Percentiles rank a stretch among this genome's conserved stretches.
phyloP scores from a whole-genome alignment of 2,113 vertebrate species.

The Corythornis vintsioides region DNA sequence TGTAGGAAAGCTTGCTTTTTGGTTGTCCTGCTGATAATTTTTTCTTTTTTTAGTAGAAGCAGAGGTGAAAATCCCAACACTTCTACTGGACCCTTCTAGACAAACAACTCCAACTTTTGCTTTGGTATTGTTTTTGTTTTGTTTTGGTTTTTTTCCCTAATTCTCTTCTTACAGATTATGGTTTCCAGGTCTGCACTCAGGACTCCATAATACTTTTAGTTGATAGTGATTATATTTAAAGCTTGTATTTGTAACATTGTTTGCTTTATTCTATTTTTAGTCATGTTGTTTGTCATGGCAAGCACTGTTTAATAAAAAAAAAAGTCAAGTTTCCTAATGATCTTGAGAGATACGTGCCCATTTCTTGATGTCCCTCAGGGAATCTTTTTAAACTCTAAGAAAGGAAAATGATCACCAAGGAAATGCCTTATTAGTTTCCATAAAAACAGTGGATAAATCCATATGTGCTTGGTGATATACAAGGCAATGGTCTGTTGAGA shows the following conservation, averaged over 20 bases:
- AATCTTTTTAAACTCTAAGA: neutral
- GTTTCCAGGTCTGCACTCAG: conserved; percentile 18
- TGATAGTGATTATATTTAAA: conserved; percentile 56
- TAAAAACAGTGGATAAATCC: neutral
- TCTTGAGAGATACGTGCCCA: conserved; percentile 25
- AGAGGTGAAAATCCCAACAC: neutral
- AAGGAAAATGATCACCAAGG: neutral
- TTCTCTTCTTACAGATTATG: neutral
- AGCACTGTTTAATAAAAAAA: conserved; percentile 39
- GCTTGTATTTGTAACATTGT: conserved; percentile 37
- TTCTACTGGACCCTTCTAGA: neutral
- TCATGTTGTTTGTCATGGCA: conserved; percentile 61
- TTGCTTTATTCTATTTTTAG: conserved; percentile 66
- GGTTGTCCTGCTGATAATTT: neutral
- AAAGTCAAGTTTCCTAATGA: conserved; percentile 39
- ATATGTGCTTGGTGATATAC: accelerated
- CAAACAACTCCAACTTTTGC: neutral
- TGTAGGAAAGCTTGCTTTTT: neutral
- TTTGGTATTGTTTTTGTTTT: neutral
- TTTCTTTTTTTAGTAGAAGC: neutral
- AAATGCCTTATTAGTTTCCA: neutral
- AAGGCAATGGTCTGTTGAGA: neutral
- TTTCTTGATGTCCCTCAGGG: neutral
- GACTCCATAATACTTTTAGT: conserved; percentile 16
- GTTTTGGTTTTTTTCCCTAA: neutral